phyloP scores from a whole-genome alignment of 2,113 vertebrate genomes.

The Penelope pileata region DNA sequence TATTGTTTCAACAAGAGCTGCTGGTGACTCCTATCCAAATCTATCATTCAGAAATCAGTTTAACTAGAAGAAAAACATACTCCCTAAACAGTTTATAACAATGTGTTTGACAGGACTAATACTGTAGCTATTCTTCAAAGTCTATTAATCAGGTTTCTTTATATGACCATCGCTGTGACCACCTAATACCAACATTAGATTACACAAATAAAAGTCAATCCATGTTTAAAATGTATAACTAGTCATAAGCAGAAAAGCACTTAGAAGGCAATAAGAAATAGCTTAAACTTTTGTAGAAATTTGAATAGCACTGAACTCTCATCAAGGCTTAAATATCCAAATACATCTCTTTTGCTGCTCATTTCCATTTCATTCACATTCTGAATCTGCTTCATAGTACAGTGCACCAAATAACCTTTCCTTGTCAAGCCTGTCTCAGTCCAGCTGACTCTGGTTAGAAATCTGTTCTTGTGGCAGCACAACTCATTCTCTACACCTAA shows the following conservation, averaged over 20 bases:
- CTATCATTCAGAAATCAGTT: background rate
- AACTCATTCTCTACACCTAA: background rate
- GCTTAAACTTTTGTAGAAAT: background rate
- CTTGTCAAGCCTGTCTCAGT: background rate
- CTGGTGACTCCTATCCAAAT: background rate
- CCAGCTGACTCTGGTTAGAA: background rate
- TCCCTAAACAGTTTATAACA: background rate
- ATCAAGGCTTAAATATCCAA: slow-evolving; percentile 24
- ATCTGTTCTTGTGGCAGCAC: background rate
- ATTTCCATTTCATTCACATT: background rate
- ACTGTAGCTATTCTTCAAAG: background rate
- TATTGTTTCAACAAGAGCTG: background rate
- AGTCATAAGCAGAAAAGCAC: background rate
- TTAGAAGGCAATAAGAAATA: slow-evolving; percentile 21
- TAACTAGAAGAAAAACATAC: background rate
- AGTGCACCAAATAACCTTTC: background rate
- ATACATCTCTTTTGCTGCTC: background rate
- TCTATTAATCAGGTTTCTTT: slow-evolving; percentile 31
- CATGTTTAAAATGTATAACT: background rate
- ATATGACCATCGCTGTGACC: background rate
- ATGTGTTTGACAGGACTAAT: background rate
- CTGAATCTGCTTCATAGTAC: background rate
- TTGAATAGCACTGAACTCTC: background rate
- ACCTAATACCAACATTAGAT: background rate
- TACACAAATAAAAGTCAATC: background rate